Percentiles rank a stretch among this genome's conserved stretches.
Evolutionary conservation across 2,797 vertebrate genomes (phyloP).

Genomic region (Sylvia borin): DNA sequence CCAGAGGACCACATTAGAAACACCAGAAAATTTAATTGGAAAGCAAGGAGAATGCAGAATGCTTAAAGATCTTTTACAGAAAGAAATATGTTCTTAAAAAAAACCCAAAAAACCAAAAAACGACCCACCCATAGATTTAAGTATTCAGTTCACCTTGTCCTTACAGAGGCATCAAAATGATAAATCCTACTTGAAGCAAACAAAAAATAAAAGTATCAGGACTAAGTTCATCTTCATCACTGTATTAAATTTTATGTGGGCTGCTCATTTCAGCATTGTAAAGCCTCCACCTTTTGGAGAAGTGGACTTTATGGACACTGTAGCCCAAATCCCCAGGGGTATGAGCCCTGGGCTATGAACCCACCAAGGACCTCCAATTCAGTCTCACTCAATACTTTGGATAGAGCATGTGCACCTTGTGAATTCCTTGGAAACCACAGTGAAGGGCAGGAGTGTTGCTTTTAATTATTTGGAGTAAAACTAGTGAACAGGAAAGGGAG

Average conservation of each 20-base stretch:
- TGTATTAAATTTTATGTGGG: neutral
- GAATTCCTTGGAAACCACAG: conserved; percentile 26
- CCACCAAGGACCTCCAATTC: neutral
- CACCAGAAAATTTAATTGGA: conserved; percentile 31
- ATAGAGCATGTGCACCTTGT: neutral
- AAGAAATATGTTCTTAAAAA: neutral
- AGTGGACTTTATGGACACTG: neutral
- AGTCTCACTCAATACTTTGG: neutral
- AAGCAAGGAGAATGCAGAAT: conserved; percentile 5
- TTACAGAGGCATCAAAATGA: neutral
- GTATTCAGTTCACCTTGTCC: neutral
- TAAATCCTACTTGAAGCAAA: neutral
- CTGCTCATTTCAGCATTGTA: neutral
- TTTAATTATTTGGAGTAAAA: conserved; percentile 52
- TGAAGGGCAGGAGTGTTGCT: neutral
- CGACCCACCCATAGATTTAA: neutral
- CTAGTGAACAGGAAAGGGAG: conserved; percentile 36
- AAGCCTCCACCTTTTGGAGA: neutral
- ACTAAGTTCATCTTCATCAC: neutral
- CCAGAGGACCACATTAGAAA: conserved; percentile 38
- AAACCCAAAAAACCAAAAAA: neutral
- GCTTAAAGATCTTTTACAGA: neutral
- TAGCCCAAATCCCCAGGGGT: neutral
- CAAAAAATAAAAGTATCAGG: neutral
- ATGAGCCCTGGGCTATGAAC: neutral